These are phyloP conservation scores for Xestoiulus laeticollis DNA, from an alignment of 2,888 invertebrate species.

Conservation along the genomic window DNA sequence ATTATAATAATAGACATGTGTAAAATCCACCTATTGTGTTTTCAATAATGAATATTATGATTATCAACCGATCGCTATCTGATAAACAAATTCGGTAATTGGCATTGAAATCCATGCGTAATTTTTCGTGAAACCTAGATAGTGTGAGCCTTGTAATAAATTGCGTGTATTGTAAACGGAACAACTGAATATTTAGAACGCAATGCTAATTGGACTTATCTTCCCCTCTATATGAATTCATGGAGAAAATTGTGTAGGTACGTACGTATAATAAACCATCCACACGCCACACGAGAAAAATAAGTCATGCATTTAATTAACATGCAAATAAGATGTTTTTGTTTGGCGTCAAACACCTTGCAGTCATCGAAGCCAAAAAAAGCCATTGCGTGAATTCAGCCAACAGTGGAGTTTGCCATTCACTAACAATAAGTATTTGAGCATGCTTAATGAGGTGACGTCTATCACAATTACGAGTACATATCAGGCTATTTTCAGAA, in stretches of 20 bases:
- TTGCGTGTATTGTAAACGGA: not conserved
- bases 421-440: not conserved
- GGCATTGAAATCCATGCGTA: not conserved
- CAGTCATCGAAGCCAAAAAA: not conserved
- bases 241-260: not conserved
- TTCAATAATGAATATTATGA: no score
- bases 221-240: not conserved
- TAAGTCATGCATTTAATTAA: not conserved
- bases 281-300: not conserved
- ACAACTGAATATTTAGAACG: not conserved
- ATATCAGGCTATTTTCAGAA: not conserved
- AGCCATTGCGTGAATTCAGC: not conserved
- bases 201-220: not conserved
- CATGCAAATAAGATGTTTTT: slow-evolving; percentile 19
- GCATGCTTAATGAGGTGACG: not conserved
- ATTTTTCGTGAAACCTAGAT: not conserved
- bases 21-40: no score
- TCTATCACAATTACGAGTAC: not conserved
- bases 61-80: not conserved
- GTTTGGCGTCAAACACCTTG: slow-evolving; percentile 15
- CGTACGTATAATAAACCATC: not conserved
- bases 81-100: not conserved
- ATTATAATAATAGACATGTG: no score
- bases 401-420: not conserved
- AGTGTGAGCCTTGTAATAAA: not conserved